These are phyloP conservation scores for Smutsia temminckii DNA, from an alignment of 2,797 vertebrate species.

Conservation along the genomic window DNA sequence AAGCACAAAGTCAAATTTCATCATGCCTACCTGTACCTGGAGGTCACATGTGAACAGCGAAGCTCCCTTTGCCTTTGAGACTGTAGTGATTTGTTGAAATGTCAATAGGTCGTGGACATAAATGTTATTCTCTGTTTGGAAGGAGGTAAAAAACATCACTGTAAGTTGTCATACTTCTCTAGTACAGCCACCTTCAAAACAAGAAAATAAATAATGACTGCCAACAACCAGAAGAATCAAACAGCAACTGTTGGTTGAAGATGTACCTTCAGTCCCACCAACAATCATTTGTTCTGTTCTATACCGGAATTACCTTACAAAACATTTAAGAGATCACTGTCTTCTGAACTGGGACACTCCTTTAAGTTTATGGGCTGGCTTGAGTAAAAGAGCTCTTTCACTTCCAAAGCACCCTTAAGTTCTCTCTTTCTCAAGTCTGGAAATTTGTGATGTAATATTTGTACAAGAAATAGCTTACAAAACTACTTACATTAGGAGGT, in stretches of 20 bases:
- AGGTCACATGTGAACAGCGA: slow-evolving; percentile 97
- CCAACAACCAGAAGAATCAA: neutral
- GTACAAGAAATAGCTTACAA: slow-evolving; percentile 29
- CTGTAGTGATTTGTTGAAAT: slow-evolving; percentile 97
- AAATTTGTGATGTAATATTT: neutral
- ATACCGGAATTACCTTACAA: neutral
- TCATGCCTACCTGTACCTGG: slow-evolving; percentile 87
- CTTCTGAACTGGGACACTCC: neutral
- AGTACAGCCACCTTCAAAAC: neutral
- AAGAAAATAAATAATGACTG: neutral
- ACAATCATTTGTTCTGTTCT: neutral
- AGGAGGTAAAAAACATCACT: slow-evolving; percentile 67
- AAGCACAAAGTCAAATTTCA: neutral
- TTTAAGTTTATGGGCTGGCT: neutral
- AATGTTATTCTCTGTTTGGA: slow-evolving; percentile 95
- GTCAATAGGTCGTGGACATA: slow-evolving; percentile 98
- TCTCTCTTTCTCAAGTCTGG: neutral
- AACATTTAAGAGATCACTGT: neutral
- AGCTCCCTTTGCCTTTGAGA: slow-evolving; percentile 96
- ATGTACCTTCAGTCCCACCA: neutral
- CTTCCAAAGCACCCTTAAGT: neutral
- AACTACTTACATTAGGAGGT: neutral
- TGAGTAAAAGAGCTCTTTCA: neutral
- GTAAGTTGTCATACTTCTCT: slow-evolving; percentile 32
- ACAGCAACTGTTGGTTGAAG: neutral